Conservation (phyloP, 2,113 vertebrate genomes). For the Atlantisia rogersi region DNA sequence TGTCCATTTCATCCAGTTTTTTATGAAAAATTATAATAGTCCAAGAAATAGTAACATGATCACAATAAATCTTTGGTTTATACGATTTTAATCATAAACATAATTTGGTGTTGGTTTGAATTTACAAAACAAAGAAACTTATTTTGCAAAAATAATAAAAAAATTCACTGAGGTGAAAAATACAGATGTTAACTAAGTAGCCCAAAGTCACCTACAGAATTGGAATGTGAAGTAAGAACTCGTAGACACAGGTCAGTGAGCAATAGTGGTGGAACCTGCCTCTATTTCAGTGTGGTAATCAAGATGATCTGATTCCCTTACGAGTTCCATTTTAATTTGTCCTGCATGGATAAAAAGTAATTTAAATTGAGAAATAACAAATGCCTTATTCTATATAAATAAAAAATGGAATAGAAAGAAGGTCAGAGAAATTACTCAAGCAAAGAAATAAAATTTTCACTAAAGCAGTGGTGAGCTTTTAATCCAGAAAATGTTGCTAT, state of each 20-base stretch:
- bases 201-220: not conserved
- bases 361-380: constrained; percentile 54
- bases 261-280: not conserved
- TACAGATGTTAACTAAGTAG: not conserved
- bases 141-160: not conserved
- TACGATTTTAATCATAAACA: not conserved
- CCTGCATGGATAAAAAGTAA: constrained; percentile 50
- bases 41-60: not conserved
- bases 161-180: too few species aligned
- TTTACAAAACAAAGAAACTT: not conserved
- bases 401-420: constrained; percentile 29
- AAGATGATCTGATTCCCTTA: not conserved
- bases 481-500: not conserved
- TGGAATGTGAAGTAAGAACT: constrained; percentile 1
- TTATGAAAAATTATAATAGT: not conserved
- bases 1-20: not conserved
- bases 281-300: constrained; percentile 33
- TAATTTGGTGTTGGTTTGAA: not conserved
- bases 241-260: constrained; percentile 15
- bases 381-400: constrained; percentile 38
- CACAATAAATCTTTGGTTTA: not conserved
- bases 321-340: constrained; percentile 43
- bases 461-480: not conserved
- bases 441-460: constrained; percentile 12
- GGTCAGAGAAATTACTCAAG: constrained; percentile 22